Evolutionary conservation across 92 coral and sea anemone species (phyloP).

Genomic region (Bergia sp.): DNA sequence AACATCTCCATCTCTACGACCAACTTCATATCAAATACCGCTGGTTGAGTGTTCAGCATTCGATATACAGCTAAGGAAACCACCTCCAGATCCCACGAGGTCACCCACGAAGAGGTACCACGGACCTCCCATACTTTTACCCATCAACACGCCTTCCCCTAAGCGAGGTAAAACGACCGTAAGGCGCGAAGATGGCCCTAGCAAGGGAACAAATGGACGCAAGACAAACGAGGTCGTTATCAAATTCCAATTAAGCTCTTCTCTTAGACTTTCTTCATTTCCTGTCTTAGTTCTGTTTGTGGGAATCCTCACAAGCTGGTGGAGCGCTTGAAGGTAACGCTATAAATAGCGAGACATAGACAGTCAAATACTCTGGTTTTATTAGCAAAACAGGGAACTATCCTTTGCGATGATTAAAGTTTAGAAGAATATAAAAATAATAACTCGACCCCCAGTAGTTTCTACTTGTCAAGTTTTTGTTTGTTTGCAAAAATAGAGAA

Average conservation of each 20-base stretch:
- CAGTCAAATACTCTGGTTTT: too few relatives aligned
- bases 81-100: conserved; percentile 75
- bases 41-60: conserved; percentile 73
- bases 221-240: conserved; percentile 20
- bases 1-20: conserved; percentile 59
- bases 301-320: background rate
- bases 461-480: too few relatives aligned
- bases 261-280: conserved; percentile 11
- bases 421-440: too few relatives aligned
- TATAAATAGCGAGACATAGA: too few relatives aligned
- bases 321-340: too few relatives aligned
- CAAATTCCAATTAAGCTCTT: background rate
- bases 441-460: too few relatives aligned
- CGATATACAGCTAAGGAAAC: conserved; percentile 64
- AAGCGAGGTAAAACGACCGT: conserved; percentile 62
- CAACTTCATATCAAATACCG: conserved; percentile 81
- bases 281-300: conserved; percentile 8
- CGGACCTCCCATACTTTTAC: background rate
- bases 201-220: conserved; percentile 49
- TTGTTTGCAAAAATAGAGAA: too few relatives aligned
- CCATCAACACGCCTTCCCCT: conserved; percentile 61
- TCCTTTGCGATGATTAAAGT: too few relatives aligned
- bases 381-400: too few relatives aligned
- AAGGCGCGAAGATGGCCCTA: conserved; percentile 48
- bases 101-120: conserved; percentile 62